Evolutionary conservation across 2,888 invertebrate species (phyloP), one percentile per base, ranked within the genome.

Genomic region (Anarsia innoxiella): DNA sequence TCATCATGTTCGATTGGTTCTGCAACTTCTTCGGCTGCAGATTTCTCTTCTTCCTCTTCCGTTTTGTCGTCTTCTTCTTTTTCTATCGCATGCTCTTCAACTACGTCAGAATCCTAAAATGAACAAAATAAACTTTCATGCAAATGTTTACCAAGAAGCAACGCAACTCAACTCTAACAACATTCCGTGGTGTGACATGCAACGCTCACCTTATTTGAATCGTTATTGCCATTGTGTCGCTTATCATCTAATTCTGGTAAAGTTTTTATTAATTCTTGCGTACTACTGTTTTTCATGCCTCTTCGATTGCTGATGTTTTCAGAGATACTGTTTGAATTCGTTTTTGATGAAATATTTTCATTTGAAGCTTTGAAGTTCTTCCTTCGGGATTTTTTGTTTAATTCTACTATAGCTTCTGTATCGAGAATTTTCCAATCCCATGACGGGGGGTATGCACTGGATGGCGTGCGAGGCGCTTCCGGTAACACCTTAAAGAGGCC

Each of bases 391-490:
- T 82, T 84, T 59, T 84, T 82, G 46, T 65, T 72, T 45, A 74
- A 52, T 55, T 83, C 83, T 16, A 70, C 63, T 60, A 75, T 73
- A 28, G 80, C 73, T 27, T 86, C 82, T 11, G 82, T 75, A 35
- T 88, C 87, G 44, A 92, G 65, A 45, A 91, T 74, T 48, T 86
- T 86, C 93, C 92, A 93, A 53, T 93, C 93, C 88, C 91, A 92
- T 36, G 87, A 85, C 12, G 87, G 75, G 0, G 91, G 91, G 51
- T 90, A 90, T 16, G 88, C 85, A 46, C 89, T 89, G 23, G 90
- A 90, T 2, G 93, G 89, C 8, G 91, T 90, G 58, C 95, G 87
- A 1, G 95, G 95, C 14, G 94, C 94, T 35, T 94, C 93, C 3
- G 95, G 95, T 45, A 94, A 68, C 27, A 88, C 87, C 43, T 88